These are phyloP conservation scores for Neolamprologus variostigma DNA, from an alignment of 2,113 vertebrate genomes.

Conservation along the genomic window DNA sequence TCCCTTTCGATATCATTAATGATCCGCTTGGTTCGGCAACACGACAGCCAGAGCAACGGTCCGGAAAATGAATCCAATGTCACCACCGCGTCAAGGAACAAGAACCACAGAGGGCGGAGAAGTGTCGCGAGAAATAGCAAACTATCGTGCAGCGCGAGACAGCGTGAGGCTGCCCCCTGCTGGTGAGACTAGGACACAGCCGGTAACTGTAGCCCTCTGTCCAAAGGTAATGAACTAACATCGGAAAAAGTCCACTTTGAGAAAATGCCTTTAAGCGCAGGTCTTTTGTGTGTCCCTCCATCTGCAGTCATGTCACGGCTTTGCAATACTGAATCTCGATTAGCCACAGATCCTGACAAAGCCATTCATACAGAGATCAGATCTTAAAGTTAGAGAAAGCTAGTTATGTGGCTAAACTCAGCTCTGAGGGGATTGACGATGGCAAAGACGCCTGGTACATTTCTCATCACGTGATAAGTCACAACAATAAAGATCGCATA, in stretches of 20 bases:
- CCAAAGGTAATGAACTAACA: neutral
- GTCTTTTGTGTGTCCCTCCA: neutral
- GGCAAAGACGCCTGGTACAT: neutral
- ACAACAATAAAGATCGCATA: neutral
- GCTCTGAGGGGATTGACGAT: neutral
- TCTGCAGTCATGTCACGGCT: neutral
- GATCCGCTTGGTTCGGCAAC: neutral
- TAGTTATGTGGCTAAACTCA: neutral
- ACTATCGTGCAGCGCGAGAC: neutral
- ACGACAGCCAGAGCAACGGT: neutral
- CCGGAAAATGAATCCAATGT: neutral
- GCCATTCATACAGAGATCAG: neutral
- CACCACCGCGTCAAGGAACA: neutral
- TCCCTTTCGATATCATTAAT: constrained; percentile 31
- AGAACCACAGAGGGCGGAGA: neutral
- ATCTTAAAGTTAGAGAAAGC: neutral
- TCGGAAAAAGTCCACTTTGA: neutral
- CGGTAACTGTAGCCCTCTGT: neutral
- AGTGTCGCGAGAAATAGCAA: constrained; percentile 8
- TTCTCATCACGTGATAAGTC: neutral
- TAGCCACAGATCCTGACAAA: neutral
- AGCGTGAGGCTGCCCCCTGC: neutral
- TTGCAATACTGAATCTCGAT: neutral
- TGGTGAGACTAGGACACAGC: neutral
- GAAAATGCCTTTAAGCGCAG: neutral